A percentile compares a stretch with the other conserved stretches of the same genome.
Conservation (phyloP, 2,888 invertebrate species). For the Pseudoips prasinana region DNA sequence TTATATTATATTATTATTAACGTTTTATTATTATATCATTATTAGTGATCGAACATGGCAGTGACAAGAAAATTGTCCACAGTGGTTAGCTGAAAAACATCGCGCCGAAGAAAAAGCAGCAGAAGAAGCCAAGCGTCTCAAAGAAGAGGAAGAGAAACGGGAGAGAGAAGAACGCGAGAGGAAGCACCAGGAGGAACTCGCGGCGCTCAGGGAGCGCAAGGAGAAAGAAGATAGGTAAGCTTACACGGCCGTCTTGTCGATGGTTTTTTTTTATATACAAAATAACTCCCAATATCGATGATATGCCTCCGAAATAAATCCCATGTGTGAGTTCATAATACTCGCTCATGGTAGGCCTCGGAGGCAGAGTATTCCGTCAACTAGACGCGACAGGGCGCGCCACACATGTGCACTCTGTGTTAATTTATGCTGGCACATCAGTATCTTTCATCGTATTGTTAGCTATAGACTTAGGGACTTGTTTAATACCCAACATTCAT, state of each 20-base stretch:
- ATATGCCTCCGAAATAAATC: constrained; percentile 55
- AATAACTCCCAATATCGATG: no score
- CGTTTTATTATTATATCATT: no score
- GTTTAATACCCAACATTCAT: no score
- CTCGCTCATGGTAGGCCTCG: constrained; percentile 50
- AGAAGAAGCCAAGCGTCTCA: constrained; percentile 83
- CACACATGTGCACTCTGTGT: constrained; percentile 40
- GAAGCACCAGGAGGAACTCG: constrained; percentile 76
- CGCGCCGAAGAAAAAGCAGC: constrained; percentile 86
- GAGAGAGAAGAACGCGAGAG: constrained; percentile 80
- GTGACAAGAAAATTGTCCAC: no score
- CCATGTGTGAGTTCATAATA: constrained; percentile 36
- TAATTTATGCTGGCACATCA: constrained; percentile 46
- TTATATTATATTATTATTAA: no score
- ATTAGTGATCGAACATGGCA: no score
- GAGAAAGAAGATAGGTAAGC: constrained; percentile 72
- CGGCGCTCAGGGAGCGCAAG: constrained; percentile 44
- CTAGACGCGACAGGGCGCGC: constrained; percentile 45
- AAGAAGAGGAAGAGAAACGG: constrained; percentile 85
- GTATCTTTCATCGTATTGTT: no score
- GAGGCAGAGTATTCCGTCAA: constrained; percentile 47
- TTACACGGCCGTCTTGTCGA: no score
- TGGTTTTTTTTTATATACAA: background rate
- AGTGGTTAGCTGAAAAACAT: constrained; percentile 87
- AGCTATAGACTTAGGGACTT: no score